Evolutionary conservation across 2,888 invertebrate species (phyloP).

Genomic region (Melanophora roralis): DNA sequence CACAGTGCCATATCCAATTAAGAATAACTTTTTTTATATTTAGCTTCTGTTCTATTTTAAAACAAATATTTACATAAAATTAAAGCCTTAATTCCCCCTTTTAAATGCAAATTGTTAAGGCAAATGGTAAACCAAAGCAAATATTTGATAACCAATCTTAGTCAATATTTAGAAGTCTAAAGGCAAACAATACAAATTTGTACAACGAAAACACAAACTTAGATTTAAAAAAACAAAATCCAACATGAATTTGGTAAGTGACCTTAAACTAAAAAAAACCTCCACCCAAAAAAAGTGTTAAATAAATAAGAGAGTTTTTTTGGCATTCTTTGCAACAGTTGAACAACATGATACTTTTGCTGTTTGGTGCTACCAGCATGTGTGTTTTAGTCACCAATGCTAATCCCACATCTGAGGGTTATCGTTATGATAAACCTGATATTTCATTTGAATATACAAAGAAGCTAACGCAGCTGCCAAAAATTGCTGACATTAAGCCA

Average conservation of each 20-base stretch:
- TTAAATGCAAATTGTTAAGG: neutral
- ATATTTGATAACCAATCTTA: neutral
- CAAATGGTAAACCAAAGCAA: slow-evolving; percentile 8
- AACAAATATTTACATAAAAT: neutral
- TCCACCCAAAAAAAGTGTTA: neutral
- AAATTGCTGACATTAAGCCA: slow-evolving; percentile 30
- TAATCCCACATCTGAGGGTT: slow-evolving; percentile 25
- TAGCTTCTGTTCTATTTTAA: neutral
- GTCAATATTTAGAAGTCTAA: slow-evolving; percentile 10
- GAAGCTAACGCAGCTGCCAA: slow-evolving; percentile 10
- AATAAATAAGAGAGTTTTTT: neutral
- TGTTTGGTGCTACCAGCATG: neutral
- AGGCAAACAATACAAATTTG: neutral
- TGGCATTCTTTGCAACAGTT: neutral
- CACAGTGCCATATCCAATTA: neutral
- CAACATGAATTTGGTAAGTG: slow-evolving; percentile 5
- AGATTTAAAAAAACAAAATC: neutral
- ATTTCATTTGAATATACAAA: slow-evolving; percentile 32
- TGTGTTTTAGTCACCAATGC: neutral
- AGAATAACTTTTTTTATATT: neutral
- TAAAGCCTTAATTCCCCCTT: neutral
- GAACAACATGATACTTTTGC: neutral
- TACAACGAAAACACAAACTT: neutral
- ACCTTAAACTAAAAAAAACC: neutral
- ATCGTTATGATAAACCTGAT: slow-evolving; percentile 28